Evolutionary conservation across 1,140 invertebrate species (phyloP), one percentile per base, ranked within the genome.

Genomic region (Hermetia illucens): DNA sequence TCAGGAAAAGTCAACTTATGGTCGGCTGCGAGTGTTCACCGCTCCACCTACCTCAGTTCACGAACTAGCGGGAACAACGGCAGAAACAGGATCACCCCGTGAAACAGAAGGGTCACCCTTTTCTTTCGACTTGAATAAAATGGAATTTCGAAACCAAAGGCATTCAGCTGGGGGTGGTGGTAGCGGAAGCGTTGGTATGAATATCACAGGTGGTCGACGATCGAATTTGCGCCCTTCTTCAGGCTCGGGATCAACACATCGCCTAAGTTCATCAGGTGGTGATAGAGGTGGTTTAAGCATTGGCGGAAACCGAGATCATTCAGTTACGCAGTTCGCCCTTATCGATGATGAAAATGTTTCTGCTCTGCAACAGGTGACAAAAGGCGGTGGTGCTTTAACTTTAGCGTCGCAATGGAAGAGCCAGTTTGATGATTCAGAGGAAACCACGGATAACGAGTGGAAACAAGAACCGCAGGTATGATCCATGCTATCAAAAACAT

Each of bases 331-430:
- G 59, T 91, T 88, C 61, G 89, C 88, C 4, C 72, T 91, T 39
- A 91, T 91, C 50, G 89, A 92, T 54, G 89, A 93, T 58, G 88
- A 91, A 42, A 91, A 90, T 53, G 79, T 90, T 0, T 91, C 87
- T 8, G 82, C 80, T 1, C 55, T 85, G 39, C 85, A 90, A 54
- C 86, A 90, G 66, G 77, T 82, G 21, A 82, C 79, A 0, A 74
- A 73, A 50, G 75, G 77, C 30, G 74, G 72, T 3, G 77, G 77
- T 21, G 82, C 82, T 1, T 58, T 90, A 3, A 91, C 87, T 0
- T 55, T 91, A 9, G 86, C 84, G 0, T 90, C 85, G 2, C 79
- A 90, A 49, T 93, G 89, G 89, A 91, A 92, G 53, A 90, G 84
- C 3, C 86, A 91, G 52, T 92, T 93, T 52, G 87, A 92, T 53